Percentiles rank a stretch among this genome's conserved stretches.
Evolutionary conservation across 2,888 invertebrate genomes (phyloP).

Genomic region (Cyclophora punctaria): DNA sequence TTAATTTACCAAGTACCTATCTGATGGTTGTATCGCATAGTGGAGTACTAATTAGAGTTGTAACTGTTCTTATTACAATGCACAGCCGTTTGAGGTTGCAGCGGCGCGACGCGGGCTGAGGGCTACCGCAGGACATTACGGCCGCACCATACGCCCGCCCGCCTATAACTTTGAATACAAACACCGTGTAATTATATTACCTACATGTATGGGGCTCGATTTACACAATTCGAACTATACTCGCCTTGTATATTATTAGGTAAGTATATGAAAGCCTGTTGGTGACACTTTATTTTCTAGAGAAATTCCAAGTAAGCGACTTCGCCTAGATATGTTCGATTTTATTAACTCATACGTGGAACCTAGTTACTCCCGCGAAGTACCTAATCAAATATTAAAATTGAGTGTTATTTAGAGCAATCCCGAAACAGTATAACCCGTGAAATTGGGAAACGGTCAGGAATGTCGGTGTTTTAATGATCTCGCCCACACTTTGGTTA

Average conservation of each 20-base stretch:
- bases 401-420: background rate
- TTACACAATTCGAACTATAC: no score
- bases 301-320: no score
- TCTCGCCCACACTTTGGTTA: constrained; percentile 18
- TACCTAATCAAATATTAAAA: background rate
- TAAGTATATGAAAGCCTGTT: no score
- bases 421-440: background rate
- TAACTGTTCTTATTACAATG: constrained; percentile 2
- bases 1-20: no score
- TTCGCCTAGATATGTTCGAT: no score
- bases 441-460: constrained; percentile 24
- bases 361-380: background rate
- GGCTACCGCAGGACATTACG: constrained; percentile 2
- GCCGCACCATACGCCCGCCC: background rate
- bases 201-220: no score
- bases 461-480: constrained; percentile 31
- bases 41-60: constrained; percentile 6
- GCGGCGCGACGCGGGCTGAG: constrained; percentile 3
- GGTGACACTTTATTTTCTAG: no score
- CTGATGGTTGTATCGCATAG: background rate
- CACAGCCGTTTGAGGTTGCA: constrained; percentile 4
- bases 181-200: no score
- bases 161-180: background rate
- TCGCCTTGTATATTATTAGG: no score
- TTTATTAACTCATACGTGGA: no score